These are phyloP conservation scores for Sander vitreus DNA, from an alignment of 2,113 vertebrate genomes.

Conservation along the genomic window DNA sequence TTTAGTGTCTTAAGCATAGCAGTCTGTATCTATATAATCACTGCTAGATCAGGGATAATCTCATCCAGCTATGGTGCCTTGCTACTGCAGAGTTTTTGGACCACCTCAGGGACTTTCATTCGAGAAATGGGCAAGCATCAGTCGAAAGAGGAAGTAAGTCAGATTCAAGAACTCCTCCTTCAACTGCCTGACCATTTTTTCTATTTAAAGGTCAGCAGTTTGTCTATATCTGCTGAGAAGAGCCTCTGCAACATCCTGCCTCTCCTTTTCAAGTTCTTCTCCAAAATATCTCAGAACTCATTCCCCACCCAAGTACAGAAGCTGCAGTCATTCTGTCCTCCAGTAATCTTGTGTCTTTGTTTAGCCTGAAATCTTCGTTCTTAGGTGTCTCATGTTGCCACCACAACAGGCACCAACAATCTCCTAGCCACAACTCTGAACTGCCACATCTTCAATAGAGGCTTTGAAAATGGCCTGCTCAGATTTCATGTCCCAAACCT, in stretches of 20 bases:
- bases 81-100: neutral
- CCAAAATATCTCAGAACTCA: neutral
- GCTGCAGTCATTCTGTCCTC: neutral
- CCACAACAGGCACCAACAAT: neutral
- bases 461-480: neutral
- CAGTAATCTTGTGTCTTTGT: neutral
- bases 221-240: conserved; percentile 8
- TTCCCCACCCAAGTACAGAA: neutral
- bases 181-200: neutral
- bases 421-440: neutral
- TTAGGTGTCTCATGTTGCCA: neutral
- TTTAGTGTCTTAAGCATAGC: neutral
- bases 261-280: neutral
- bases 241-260: neutral
- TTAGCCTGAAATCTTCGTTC: neutral
- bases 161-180: neutral
- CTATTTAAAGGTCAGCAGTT: conserved; percentile 11
- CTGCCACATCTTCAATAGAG: neutral
- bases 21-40: neutral
- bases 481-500: neutral
- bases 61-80: neutral
- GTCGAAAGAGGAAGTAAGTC: neutral
- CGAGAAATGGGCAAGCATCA: neutral
- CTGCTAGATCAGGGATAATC: neutral
- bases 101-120: neutral